A percentile compares a stretch with the other conserved stretches of the same genome.
Conservation (phyloP, 2,797 vertebrate species). For the Tragelaphus eurycerus region DNA sequence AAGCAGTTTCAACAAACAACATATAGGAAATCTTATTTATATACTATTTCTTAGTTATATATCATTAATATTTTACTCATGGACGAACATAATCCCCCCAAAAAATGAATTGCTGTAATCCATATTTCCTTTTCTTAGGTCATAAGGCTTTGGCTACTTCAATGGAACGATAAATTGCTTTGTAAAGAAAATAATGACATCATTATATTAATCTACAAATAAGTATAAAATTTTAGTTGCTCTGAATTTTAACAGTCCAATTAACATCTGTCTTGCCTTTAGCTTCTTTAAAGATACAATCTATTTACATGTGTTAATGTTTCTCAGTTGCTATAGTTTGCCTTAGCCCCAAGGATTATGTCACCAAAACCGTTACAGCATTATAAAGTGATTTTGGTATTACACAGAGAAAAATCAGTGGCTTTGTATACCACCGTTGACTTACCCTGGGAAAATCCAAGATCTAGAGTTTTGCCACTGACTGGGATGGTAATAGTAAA, state of each 20-base stretch:
- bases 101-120: constrained; percentile 21
- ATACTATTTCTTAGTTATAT: constrained; percentile 9
- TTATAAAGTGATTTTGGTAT: not conserved
- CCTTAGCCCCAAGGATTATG: not conserved
- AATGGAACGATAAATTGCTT: constrained; percentile 28
- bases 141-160: constrained; percentile 40
- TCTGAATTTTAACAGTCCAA: constrained; percentile 52
- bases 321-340: constrained; percentile 38
- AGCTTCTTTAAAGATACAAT: constrained; percentile 40
- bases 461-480: not conserved
- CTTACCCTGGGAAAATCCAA: not conserved
- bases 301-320: not conserved
- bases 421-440: not conserved
- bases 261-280: constrained; percentile 51
- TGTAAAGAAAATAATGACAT: constrained; percentile 59
- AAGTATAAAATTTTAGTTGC: constrained; percentile 21
- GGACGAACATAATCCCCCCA: constrained; percentile 20
- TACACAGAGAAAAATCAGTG: constrained; percentile 16
- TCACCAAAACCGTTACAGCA: constrained; percentile 32
- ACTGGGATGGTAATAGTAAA: not conserved
- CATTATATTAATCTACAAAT: constrained; percentile 31
- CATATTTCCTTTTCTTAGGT: constrained; percentile 48
- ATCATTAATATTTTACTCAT: constrained; percentile 40
- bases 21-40: constrained; percentile 42
- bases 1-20: constrained; percentile 11